Percentiles rank a stretch among this genome's conserved stretches.
These are phyloP conservation scores for Azemiops feae DNA, from an alignment of 2,113 vertebrate species.

Conservation along the genomic window DNA sequence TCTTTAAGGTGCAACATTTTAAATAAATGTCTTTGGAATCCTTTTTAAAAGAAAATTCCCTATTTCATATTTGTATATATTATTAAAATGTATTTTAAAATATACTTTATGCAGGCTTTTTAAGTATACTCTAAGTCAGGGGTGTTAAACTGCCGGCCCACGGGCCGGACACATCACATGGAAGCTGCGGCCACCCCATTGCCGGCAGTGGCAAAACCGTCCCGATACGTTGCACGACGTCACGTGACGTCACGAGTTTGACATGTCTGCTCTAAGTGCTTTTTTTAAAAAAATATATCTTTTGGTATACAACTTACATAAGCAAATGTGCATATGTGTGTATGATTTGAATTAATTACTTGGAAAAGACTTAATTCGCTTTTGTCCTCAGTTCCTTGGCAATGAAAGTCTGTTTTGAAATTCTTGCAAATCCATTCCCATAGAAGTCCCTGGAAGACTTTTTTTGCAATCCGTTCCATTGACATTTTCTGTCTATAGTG, in stretches of 20 bases:
- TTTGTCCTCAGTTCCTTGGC: not conserved
- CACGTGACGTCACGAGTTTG: no score
- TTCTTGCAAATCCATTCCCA: not conserved
- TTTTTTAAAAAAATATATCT: not conserved
- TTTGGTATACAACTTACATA: not conserved
- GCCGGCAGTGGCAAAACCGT: no score
- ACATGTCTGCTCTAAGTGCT: not conserved
- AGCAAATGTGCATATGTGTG: not conserved
- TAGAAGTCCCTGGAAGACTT: not conserved
- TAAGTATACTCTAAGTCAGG: no score
- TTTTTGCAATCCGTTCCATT: not conserved
- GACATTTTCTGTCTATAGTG: not conserved
- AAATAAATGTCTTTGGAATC: not conserved
- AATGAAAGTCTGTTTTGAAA: not conserved
- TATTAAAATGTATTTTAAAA: not conserved
- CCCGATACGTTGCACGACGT: no score
- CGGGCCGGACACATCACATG: no score
- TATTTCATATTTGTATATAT: not conserved
- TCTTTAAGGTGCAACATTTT: not conserved
- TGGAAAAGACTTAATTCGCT: not conserved
- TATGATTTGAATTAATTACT: not conserved
- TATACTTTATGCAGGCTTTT: not conserved
- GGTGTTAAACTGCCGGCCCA: no score
- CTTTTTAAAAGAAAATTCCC: not conserved
- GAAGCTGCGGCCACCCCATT: no score